Base-by-base conservation (phyloP, 2,888 invertebrate species). In the Oscheius sp. region DNA sequence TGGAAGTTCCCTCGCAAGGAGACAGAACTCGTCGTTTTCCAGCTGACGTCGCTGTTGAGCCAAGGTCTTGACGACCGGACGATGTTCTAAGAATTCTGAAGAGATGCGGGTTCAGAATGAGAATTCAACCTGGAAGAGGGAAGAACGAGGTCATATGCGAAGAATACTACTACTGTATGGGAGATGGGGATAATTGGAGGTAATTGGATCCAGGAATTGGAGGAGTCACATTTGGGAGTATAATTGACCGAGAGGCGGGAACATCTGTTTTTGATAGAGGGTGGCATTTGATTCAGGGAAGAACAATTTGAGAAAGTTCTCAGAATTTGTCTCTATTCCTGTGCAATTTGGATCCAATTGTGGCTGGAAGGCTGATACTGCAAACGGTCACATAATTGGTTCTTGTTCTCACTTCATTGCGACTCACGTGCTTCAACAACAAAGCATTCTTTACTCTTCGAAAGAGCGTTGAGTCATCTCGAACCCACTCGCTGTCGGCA, bases 11-110 rank as follows among this genome's bases (percentile, higher is more conserved):
- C 95, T 88, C 80, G 96, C 96, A 90, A 96, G 92, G 92, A 96
- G 95, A 91, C 96, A 95, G 91, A 96, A 96, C 92, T 96, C 96
- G 90, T 94, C 95, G 91, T 96, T 96, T 90, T 96, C 96, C 89
- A 96, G 95, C 77, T 96, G 95, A 53, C 96, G 92, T 70, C 96
- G 92, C 11, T 84, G 79, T 70, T 85, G 86, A 3, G 85, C 85
- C 11, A 73, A 42, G 7, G 73, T 73, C 47, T 73, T 73, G 1
- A 48, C 70, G 13, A 29, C 68, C 42, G 42, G 42, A 42, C 42
- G 7, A 5, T 42, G 42, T 42, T 42, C 42, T 42, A 55, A 33
- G 57, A 57, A 57, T 57, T 32, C 32, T 33, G 57, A 57, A 2
- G 57, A 57, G 57, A 32, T 57, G 29, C 29, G 57, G 10, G 21